These are phyloP conservation scores for Pygoscelis antarcticus DNA, from an alignment of 2,113 vertebrate genomes.

Conservation along the genomic window DNA sequence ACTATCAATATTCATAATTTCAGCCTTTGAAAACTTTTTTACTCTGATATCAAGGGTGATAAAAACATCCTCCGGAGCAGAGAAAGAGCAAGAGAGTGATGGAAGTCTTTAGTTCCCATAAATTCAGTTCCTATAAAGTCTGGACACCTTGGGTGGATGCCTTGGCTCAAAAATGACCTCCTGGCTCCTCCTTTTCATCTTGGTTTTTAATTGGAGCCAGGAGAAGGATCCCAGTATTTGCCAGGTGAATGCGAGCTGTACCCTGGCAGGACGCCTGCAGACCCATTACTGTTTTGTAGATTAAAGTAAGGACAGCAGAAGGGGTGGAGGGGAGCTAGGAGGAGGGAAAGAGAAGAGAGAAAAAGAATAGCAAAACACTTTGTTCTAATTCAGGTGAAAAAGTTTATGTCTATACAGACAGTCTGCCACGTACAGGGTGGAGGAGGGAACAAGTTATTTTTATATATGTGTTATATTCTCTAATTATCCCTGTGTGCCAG, in stretches of 20 bases:
- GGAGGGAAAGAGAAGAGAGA: neutral
- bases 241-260: conserved; percentile 32
- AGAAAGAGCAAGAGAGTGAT: neutral
- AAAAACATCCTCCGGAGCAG: neutral
- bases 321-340: neutral
- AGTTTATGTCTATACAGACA: neutral
- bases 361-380: conserved; percentile 41
- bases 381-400: conserved; percentile 35
- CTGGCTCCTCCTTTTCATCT: conserved; percentile 15
- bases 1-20: neutral
- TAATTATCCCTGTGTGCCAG: conserved; percentile 1
- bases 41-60: neutral
- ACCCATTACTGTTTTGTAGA: conserved; percentile 34
- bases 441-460: neutral
- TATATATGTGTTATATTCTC: neutral
- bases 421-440: conserved; percentile 43
- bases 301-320: conserved; percentile 15
- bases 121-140: conserved; percentile 25
- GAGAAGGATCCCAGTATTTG: conserved; percentile 30
- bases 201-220: conserved; percentile 39
- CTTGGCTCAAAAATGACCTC: conserved; percentile 37
- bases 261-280: conserved; percentile 36
- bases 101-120: conserved; percentile 30
- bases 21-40: neutral
- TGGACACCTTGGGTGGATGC: conserved; percentile 35